Conservation (phyloP, 2,113 vertebrate genomes). For the Monarcha castaneiventris region DNA sequence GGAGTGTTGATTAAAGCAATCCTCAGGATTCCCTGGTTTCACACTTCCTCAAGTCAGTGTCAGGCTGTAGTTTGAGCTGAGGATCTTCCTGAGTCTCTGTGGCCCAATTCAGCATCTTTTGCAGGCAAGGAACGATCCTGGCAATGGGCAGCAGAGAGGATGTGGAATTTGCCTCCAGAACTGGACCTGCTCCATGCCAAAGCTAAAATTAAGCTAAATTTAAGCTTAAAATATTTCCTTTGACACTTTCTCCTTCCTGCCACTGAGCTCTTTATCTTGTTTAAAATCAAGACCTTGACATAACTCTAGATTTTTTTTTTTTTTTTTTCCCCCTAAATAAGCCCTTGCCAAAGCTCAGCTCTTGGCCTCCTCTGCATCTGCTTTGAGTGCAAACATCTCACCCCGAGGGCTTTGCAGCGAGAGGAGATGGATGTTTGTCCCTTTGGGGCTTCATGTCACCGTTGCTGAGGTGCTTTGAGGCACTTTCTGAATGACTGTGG, state of each 20-base stretch:
- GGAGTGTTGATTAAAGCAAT: not conserved
- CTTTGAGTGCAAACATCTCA: not conserved
- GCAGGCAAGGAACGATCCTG: not conserved
- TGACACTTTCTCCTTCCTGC: not conserved
- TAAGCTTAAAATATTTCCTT: not conserved
- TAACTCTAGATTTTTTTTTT: not conserved
- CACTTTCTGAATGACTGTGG: not conserved
- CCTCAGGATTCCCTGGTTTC: not conserved
- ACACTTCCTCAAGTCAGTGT: rapidly evolving
- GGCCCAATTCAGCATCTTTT: not conserved
- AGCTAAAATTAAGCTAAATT: not conserved
- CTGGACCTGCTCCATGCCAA: not conserved
- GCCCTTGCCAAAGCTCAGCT: not conserved
- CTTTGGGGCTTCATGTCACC: not conserved
- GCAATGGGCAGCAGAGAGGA: not conserved
- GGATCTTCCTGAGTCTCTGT: rapidly evolving
- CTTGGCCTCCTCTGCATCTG: not conserved
- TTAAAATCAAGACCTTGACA: not conserved
- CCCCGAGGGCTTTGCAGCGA: not conserved
- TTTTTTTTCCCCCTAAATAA: not conserved
- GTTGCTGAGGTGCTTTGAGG: not conserved
- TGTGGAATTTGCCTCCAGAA: not conserved
- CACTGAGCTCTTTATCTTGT: not conserved
- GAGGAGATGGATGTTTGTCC: not conserved
- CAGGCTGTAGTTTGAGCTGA: not conserved